Evolutionary conservation across 2,888 invertebrate genomes (phyloP), one percentile per base, ranked within the genome.

Genomic region (Dorcus parallelipipedus): DNA sequence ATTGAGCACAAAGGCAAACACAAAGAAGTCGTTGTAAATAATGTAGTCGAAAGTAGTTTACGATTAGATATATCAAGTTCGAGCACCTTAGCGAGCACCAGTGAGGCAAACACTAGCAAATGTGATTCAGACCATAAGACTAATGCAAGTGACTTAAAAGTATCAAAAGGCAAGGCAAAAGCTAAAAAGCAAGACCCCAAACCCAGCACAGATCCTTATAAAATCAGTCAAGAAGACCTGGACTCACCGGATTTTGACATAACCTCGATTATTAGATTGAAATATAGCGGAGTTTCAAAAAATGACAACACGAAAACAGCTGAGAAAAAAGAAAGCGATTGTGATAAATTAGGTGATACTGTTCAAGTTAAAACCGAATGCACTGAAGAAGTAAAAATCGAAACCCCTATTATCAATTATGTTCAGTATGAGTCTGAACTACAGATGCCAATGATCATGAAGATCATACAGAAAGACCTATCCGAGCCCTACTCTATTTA

Each of bases 401-500:
- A 58, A 40, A 61, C 63, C 59, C 68, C 70, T 52, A 67, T 68
- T 61, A 75, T 86, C 63, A 74, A 78, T 62, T 89, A 88, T 77
- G 85, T 87, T 69, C 87, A 87, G 69, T 98, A 97, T 78, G 89
- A 94, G 81, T 95, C 95, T 72, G 98, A 99, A 83, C 80, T 91
- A 68, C 97, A 98, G 82, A 97, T 99, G 95, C 94, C 95, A 72
- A 93, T 95, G 80, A 98, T 99, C 69, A 98, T 99, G 96, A 89
- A 91, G 82, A 88, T 99, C 74, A 98, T 99, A 78, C 97, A 97
- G 77, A 97, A 96, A 79, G 99, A 99, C 84, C 86, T 99, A 69
- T 97, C 97, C 60, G 99, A 99, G 85, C 99, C 99, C 41, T 99
- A 99, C 83, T 98, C 98, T 67, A 98, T 99, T 83, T 99, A 99